Evolutionary conservation across 1,140 invertebrate genomes (phyloP).

Genomic region (Penaeus chinensis): DNA sequence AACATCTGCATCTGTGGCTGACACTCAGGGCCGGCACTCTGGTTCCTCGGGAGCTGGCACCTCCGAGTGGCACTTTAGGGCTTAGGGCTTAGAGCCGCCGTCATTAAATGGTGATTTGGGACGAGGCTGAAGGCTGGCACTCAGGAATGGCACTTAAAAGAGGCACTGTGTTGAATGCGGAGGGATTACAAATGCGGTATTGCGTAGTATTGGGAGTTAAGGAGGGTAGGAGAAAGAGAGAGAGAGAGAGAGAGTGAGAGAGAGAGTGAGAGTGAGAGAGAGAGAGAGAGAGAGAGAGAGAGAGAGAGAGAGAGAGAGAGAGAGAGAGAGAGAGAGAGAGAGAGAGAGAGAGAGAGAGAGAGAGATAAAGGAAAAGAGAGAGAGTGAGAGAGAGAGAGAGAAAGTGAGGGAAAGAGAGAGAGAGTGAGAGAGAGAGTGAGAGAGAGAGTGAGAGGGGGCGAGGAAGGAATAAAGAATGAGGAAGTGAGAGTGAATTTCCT

Average conservation of each 20-base stretch:
- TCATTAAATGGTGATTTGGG: no score
- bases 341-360: no score
- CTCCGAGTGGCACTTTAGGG: no score
- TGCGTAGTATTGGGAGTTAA: background rate
- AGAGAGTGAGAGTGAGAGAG: slow-evolving; percentile 17
- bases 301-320: slow-evolving; percentile 6
- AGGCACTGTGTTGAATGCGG: background rate
- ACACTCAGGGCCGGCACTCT: no score
- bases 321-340: no score
- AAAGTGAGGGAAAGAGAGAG: background rate
- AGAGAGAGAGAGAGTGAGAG: background rate
- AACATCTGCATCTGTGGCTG: no score
- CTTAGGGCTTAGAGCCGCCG: no score
- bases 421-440: no score
- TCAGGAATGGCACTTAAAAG: background rate
- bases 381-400: no score
- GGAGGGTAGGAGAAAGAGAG: background rate
- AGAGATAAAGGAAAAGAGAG: no score
- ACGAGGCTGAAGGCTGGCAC: background rate
- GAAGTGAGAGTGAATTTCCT: background rate
- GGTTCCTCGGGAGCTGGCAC: no score
- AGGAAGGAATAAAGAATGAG: slow-evolving; percentile 16
- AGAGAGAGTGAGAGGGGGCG: no score
- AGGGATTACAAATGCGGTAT: background rate
- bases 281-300: slow-evolving; percentile 20